phyloP scores from a whole-genome alignment of 1,140 invertebrate species.

The Heterodera carotae region DNA sequence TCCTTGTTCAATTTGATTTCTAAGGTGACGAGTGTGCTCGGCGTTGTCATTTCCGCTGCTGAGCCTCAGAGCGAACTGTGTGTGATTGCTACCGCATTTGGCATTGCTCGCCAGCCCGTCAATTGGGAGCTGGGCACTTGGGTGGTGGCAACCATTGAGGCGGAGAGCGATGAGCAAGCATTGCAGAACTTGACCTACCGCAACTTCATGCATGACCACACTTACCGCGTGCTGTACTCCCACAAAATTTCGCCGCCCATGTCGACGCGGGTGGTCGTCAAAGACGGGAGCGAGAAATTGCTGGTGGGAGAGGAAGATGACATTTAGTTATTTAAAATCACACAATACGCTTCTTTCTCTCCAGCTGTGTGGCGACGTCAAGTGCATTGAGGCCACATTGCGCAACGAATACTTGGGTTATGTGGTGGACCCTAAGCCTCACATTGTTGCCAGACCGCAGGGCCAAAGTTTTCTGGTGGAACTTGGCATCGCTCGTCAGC shows the following conservation, averaged over 20 bases:
- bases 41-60: conserved; percentile 1
- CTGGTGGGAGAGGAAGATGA: not conserved
- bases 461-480: conserved; percentile 14
- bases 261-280: conserved; percentile 18
- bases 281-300: not conserved
- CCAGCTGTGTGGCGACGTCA: conserved; percentile 16
- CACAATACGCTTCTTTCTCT: not conserved
- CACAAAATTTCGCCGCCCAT: conserved; percentile 18
- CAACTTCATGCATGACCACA: not conserved
- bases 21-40: conserved; percentile 13
- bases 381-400: not conserved
- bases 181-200: not conserved
- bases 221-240: conserved; percentile 3
- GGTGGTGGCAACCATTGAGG: conserved; percentile 13
- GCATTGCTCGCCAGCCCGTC: not conserved
- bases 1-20: not conserved
- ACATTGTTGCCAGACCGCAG: not conserved
- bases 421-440: not conserved
- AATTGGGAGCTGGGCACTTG: conserved; percentile 9
- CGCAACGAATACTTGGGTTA: not conserved
- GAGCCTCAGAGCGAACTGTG: not conserved
- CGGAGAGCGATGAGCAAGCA: conserved; percentile 3
- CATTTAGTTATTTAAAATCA: too few relatives aligned
- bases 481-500: not conserved
- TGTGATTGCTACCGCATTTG: conserved; percentile 15